phyloP scores from a whole-genome alignment of 2,888 invertebrate species.

The Nymphalis urticae region DNA sequence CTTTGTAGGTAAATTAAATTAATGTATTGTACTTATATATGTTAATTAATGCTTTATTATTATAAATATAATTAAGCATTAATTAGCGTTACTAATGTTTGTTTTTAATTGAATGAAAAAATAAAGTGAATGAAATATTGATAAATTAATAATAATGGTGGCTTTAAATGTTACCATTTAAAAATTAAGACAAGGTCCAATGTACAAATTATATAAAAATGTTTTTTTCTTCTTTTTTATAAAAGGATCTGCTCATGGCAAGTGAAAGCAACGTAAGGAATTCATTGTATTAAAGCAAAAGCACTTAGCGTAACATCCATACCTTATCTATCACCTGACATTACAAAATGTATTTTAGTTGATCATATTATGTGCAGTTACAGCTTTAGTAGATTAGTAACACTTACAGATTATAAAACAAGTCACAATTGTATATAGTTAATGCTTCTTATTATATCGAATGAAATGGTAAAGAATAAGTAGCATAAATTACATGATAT shows the following conservation, averaged over 20 bases:
- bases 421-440: background rate
- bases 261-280: conserved; percentile 69
- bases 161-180: conserved; percentile 22
- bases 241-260: conserved; percentile 73
- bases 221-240: conserved; percentile 51
- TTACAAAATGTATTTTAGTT: background rate
- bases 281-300: conserved; percentile 45
- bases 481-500: background rate
- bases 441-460: background rate
- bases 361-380: background rate
- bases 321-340: background rate
- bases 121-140: too few species aligned
- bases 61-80: background rate
- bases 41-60: too few species aligned
- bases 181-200: conserved; percentile 63
- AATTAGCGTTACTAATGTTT: background rate
- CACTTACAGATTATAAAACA: background rate
- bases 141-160: conserved; percentile 9
- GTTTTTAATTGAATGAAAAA: too few species aligned
- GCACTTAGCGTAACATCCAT: conserved; percentile 39
- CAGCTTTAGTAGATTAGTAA: conserved; percentile 2
- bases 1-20: too few species aligned
- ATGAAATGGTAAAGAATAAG: background rate
- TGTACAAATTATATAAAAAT: conserved; percentile 54
- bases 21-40: too few species aligned